Evolutionary conservation across 2,113 vertebrate species (phyloP).

Genomic region (Zapus hudsonius): DNA sequence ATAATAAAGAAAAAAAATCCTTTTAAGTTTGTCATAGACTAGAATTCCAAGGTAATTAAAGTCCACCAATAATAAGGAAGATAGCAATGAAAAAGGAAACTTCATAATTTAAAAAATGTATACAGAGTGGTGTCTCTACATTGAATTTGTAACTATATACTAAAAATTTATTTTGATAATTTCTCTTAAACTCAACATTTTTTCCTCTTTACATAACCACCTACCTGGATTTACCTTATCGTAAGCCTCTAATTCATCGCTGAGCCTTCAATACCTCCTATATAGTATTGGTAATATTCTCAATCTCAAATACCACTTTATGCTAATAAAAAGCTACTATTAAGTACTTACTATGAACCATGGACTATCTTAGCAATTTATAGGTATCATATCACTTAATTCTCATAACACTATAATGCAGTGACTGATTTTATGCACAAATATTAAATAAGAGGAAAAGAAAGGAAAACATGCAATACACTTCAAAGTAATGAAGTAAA

Average conservation of each 20-base stretch:
- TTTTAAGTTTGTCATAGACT: too few species aligned
- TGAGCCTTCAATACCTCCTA: background rate
- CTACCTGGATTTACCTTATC: background rate
- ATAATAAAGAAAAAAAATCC: too few species aligned
- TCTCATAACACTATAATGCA: background rate
- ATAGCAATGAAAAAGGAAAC: background rate
- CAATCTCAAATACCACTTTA: background rate
- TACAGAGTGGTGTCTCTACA: background rate
- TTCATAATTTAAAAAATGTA: background rate
- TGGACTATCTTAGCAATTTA: background rate
- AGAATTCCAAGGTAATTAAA: background rate
- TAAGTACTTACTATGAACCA: background rate
- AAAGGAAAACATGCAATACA: background rate
- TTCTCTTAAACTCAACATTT: background rate
- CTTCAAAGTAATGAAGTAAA: background rate
- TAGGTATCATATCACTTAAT: background rate
- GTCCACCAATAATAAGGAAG: background rate
- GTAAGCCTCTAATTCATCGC: background rate
- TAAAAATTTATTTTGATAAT: background rate
- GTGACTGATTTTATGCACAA: background rate
- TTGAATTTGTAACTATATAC: background rate
- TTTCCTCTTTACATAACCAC: background rate
- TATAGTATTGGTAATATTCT: background rate
- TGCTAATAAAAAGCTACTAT: background rate
- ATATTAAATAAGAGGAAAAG: background rate